Conservation (phyloP, 92 coral and sea anemone species). For the Pocillopora grandis region DNA sequence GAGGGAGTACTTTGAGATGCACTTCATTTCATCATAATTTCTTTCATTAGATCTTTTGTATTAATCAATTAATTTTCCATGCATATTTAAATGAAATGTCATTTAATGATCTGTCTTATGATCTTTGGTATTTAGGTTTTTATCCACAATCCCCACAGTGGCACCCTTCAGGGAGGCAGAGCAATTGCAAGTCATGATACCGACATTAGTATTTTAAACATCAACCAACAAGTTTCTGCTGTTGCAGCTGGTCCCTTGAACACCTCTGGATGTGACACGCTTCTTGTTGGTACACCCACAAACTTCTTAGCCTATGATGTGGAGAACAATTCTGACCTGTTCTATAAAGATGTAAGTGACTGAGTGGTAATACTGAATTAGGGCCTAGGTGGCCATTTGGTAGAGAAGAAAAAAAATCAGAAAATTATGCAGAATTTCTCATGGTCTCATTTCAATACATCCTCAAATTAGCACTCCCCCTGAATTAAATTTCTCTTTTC, state of each 20-base stretch:
- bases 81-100: too few species aligned
- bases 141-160: constrained; percentile 90
- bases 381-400: too few species aligned
- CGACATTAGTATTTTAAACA: constrained; percentile 90
- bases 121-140: constrained; percentile 66
- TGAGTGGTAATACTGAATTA: background rate
- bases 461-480: too few species aligned
- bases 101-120: background rate
- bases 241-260: constrained; percentile 88
- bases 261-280: constrained; percentile 68
- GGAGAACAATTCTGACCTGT: constrained; percentile 93
- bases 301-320: constrained; percentile 94
- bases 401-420: too few species aligned
- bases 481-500: too few species aligned
- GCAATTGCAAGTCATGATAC: constrained; percentile 70
- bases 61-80: too few species aligned
- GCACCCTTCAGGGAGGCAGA: constrained; percentile 80
- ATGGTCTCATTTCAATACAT: too few species aligned
- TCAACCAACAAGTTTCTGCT: constrained; percentile 97
- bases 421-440: too few species aligned
- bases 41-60: too few species aligned
- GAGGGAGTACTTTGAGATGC: too few species aligned
- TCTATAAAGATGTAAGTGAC: constrained; percentile 92
- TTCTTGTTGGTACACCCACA: constrained; percentile 92
- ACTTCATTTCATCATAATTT: too few species aligned